Base-by-base conservation (phyloP, 2,797 vertebrate species). In the Scolopax rusticola region DNA sequence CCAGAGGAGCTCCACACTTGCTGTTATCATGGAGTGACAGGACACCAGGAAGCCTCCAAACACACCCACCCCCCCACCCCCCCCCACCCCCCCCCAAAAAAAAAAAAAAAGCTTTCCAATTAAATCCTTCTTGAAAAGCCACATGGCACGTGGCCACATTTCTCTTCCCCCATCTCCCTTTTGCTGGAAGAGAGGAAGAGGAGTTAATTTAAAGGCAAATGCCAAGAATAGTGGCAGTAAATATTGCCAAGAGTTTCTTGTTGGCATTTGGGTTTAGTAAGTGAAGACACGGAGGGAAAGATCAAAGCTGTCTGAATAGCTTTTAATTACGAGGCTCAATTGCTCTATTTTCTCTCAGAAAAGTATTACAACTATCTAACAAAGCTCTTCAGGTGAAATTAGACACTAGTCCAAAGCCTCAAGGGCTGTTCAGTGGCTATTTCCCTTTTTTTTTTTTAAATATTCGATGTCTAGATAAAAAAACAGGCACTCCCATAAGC, bases 261-360 rank as follows among this genome's bases (percentile, higher is more conserved):
- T 12, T 84, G 84, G 57, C 59, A n/a, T 93, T 95, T 86, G 73
- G 28, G 56, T 75, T 82, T 74, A 41, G 47, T 60, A 50, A 90
- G 47, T 30, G 85, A 92, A 79, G 56, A 92, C 71, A 56, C 47
- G 51, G 78, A 79, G 47, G 36, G 80, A 79, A 92, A 82, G 91
- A 97, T 96, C 95, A 97, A 96, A 95, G 92, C 73, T 77, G 70
- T 51, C 70, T 96, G 91, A 93, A 91, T 88, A 79, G 86, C 88
- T 95, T 97, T 97, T 96, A 95, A 97, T 93, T 87, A 91, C 11
- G 10, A 90, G 78, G 64, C 48, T 95, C 64, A 45, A 95, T 92
- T 94, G 90, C 87, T 94, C 80, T 90, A 86, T 95, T 95, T 95
- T 93, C 85, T 82, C 86, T 47, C 65, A 47, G 83, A 91, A 93